These are phyloP conservation scores for Cololabis saira DNA, from an alignment of 2,113 vertebrate species.

Conservation along the genomic window DNA sequence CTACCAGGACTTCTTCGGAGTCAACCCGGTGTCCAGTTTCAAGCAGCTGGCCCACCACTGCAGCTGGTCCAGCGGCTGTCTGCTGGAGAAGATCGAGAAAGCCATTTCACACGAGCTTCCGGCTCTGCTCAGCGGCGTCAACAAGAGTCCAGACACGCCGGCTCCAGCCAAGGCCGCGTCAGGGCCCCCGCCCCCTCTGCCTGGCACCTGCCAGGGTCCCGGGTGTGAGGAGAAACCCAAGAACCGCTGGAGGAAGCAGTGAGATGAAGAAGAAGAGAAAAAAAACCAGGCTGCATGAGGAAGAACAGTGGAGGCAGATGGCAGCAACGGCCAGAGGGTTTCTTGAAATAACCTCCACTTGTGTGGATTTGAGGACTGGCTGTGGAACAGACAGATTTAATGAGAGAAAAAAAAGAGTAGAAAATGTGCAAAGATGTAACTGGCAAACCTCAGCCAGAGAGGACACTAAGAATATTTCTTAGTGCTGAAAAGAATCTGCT, in stretches of 20 bases:
- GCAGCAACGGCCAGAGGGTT: conserved; percentile 26
- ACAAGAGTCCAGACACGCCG: conserved; percentile 76
- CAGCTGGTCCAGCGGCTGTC: conserved; percentile 92
- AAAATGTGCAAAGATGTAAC: conserved; percentile 13
- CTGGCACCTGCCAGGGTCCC: conserved; percentile 86
- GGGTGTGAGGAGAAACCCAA: conserved; percentile 90
- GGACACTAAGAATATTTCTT: conserved; percentile 15
- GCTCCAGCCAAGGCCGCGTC: conserved; percentile 36
- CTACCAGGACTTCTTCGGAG: conserved; percentile 98
- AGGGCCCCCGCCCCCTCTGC: conserved; percentile 57
- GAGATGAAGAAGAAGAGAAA: conserved; percentile 43
- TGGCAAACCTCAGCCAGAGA: conserved; percentile 12
- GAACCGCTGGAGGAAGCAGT: conserved; percentile 87
- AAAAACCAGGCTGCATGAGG: not conserved
- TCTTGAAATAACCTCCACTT: conserved; percentile 27
- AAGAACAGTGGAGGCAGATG: conserved; percentile 69
- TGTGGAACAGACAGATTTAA: conserved; percentile 6
- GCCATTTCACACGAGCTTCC: conserved; percentile 95
- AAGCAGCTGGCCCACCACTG: conserved; percentile 94
- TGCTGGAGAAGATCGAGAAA: conserved; percentile 93
- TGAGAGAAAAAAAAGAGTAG: conserved; percentile 1
- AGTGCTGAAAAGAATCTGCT: conserved; percentile 24
- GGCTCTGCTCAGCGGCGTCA: conserved; percentile 84
- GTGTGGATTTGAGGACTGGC: conserved; percentile 35
- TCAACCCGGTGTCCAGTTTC: conserved; percentile 91